Conservation (phyloP, 2,113 vertebrate genomes). For the Saimiri boliviensis region DNA sequence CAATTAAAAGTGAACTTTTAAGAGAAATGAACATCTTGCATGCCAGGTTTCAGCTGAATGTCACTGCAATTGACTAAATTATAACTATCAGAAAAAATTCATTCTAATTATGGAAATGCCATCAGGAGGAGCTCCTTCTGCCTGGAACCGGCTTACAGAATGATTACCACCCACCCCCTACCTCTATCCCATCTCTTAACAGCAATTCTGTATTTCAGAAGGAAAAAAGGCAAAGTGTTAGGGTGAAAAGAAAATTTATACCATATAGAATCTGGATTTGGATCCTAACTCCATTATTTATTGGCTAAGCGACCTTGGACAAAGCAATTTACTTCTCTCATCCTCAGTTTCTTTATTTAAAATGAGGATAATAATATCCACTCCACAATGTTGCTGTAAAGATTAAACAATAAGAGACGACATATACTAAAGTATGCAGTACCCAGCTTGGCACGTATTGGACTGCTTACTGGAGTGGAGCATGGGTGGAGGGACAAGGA, state of each 20-base stretch:
- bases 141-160: constrained; percentile 58
- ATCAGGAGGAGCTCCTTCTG: constrained; percentile 74
- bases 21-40: constrained; percentile 79
- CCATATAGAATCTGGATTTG: not conserved
- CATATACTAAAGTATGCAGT: not conserved
- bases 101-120: constrained; percentile 77
- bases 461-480: not conserved
- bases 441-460: not conserved
- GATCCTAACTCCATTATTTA: not conserved
- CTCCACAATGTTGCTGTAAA: not conserved
- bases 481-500: not conserved
- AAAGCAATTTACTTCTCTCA: not conserved
- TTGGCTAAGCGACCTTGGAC: not conserved
- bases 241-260: constrained; percentile 11
- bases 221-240: not conserved
- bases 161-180: constrained; percentile 59
- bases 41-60: constrained; percentile 78
- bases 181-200: constrained; percentile 3
- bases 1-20: constrained; percentile 81
- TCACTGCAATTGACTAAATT: constrained; percentile 76
- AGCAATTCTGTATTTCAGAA: constrained; percentile 27
- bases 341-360: not conserved
- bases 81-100: constrained; percentile 73
- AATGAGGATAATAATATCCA: not conserved
- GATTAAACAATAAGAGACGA: not conserved